Base-by-base conservation (phyloP, 1,140 invertebrate genomes). In the Drosophila auraria region DNA sequence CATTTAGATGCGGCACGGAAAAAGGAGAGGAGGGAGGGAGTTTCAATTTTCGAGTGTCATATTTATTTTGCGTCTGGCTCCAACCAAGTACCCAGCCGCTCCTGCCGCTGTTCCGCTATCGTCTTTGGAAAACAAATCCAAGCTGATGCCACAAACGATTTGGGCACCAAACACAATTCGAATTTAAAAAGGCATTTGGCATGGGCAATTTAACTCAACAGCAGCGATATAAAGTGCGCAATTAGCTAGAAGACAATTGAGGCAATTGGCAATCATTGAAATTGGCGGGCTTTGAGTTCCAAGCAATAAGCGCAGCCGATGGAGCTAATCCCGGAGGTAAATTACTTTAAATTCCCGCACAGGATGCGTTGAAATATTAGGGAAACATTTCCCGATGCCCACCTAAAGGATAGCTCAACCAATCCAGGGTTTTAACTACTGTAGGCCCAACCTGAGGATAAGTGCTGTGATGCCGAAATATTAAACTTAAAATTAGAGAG, bases 21-120 rank as follows among this genome's bases (percentile, higher is more conserved):
- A 23, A 6, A 45, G 17, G 6, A 5, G 38, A 14, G n/a, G 23
- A 20, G 30, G 33, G n/a, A 20, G n/a, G 25, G 25, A 23, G 33
- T 47, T 72, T 72, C 62, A 56, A 58, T 69, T 53, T 62, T 73
- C 45, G 51, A 50, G 51, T 50, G 51, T 57, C 70, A 73, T 76
- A 63, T 76, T 76, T 64, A 74, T 76, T 74, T 74, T 64, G 72
- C 58, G 23, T 42, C 64, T 68, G 23, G 17, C 27, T 49, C 11
- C 36, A 71, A 14, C 33, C 33, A 49, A 33, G n/a, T 4, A 47
- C 23, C 9, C 17, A 20, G 6, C 4, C 17, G 42, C 14, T 7
- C 2, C 44, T 15, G 25, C 7, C n/a, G 25, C 45, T 30, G 12
- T 51, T 14, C 25, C 25, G 2, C 50, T 20, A 12, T 14, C 8